Base-by-base conservation (phyloP, 2,888 invertebrate genomes). In the Drepana falcataria region DNA sequence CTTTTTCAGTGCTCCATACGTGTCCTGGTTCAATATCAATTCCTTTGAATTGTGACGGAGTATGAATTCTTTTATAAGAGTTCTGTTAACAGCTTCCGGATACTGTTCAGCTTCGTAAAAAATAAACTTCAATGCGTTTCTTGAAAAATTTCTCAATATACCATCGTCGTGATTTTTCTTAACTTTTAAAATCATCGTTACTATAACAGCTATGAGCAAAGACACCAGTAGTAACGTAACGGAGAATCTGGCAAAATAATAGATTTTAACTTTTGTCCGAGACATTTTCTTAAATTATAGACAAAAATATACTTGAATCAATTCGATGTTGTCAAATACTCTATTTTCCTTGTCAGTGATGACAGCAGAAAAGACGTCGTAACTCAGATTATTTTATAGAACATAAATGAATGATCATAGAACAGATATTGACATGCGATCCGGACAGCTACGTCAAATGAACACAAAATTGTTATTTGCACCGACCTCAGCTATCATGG, bases 21-120 rank as follows among this genome's bases (percentile, higher is more conserved):
- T 47, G 3, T 79, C 71, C 6, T 54, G 21, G 55, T 85, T 85
- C 35, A 65, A 49, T 55, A 84, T 69, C 6, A 54, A 64, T 57
- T 72, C 66, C 44, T 69, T 55, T 35, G 52, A 48, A 58, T 79
- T 79, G 21, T 62, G 35, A 34, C 54, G 53, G 21, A 55, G 49
- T 53, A 70, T 61, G 33, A 62, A 52, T 21, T 47, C 21, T 55
- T 49, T 56, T 4, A 65, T 52, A 49, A 57, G 48, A 34, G 53
- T 48, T 35, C 48, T 53, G 47, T 56, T 62, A 21, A 52, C 49
- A 41, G 48, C 48, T 2, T 53, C n/a, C 2, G 34, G 47, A 2
- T 49, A 49, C 21, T 49, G 44, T 35, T 55, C 51, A 9, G 56
- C 58, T 35, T 63, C 47, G 52, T 55, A 57, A 44, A 53, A 47